These are phyloP conservation scores for Hydroisotoma schaefferi DNA, from an alignment of 2,888 invertebrate genomes.

Conservation along the genomic window DNA sequence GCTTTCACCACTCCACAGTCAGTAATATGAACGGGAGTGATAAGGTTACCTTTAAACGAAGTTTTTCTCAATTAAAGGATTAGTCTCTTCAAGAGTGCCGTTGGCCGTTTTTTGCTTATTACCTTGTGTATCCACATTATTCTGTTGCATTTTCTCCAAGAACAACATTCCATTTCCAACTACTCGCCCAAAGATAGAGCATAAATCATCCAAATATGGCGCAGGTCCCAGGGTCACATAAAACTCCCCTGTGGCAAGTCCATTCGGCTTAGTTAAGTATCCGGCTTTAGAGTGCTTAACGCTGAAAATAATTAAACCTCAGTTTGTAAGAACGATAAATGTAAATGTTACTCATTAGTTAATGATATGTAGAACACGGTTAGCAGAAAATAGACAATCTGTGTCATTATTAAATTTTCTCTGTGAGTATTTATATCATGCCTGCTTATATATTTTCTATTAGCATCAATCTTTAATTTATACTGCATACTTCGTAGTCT, in stretches of 20 bases:
- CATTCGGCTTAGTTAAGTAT: constrained; percentile 14
- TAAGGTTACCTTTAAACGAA: constrained; percentile 16
- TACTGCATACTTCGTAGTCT: neutral
- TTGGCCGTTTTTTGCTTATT: neutral
- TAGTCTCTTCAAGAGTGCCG: too few species aligned
- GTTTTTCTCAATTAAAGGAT: too few species aligned
- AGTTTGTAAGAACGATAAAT: too few species aligned
- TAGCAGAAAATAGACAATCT: too few species aligned
- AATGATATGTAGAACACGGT: too few species aligned
- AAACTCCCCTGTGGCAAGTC: constrained; percentile 23
- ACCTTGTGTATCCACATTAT: neutral
- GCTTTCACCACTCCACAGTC: constrained; percentile 21
- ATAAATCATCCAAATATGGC: constrained; percentile 20
- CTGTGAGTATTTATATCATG: too few species aligned
- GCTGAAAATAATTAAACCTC: constrained; percentile 13
- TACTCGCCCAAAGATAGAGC: constrained; percentile 24
- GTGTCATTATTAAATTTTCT: too few species aligned
- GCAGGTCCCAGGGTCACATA: constrained; percentile 26
- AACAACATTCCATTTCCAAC: constrained; percentile 16
- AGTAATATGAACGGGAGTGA: constrained; percentile 22
- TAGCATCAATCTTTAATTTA: too few species aligned
- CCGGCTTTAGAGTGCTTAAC: constrained; percentile 27
- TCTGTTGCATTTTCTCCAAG: constrained; percentile 2
- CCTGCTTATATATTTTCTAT: too few species aligned
- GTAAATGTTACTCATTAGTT: too few species aligned